Evolutionary conservation across 1,140 invertebrate species (phyloP), one percentile per base, ranked within the genome.

Genomic region (Melitaea cinxia): DNA sequence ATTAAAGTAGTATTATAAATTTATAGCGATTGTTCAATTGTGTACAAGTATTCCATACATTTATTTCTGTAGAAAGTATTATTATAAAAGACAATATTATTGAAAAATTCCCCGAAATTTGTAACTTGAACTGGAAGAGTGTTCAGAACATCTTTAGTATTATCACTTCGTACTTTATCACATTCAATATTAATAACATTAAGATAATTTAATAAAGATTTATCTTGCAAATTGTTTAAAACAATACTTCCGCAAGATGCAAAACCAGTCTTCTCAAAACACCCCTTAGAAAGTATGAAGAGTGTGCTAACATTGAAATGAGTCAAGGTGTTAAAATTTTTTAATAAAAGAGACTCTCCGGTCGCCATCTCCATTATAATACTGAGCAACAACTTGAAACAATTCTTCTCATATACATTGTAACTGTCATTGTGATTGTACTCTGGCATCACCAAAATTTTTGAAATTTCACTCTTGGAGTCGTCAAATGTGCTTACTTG

Each of bases 221-320:
- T 83, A 57, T 78, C 74, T 33, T 68, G 60, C 14, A 89, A 72
- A 33, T 85, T 89, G 17, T 59, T 76, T 35, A 91, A 57, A 49
- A 89, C 61, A 53, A 89, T 82, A 63, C 75, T 69, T 10, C 78
- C 78, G n/a, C 60, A 65, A 9, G 82, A 80, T 35, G 78, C 77
- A 59, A 89, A 85, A 17, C 86, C 86, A 64, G 79, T 80, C 67
- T 80, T 85, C 21, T 81, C 73, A 72, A 91, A 91, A 65, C 85
- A 87, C 35, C 79, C 77, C 35, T 75, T 85, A 15, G 81, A 73
- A 10, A 91, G 57, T 59, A 91, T 79, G 33, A 82, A 91, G 7
- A 92, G 61, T 24, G 89, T 53, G 53, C 89, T 86, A 2, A 89
- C 83, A 78, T 85, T 91, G 58, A 91, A 91, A 69, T 91, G 91